A percentile compares a stretch with the other conserved stretches of the same genome.
These are phyloP conservation scores for Zygaena filipendulae DNA, from an alignment of 2,888 invertebrate species.

Conservation along the genomic window DNA sequence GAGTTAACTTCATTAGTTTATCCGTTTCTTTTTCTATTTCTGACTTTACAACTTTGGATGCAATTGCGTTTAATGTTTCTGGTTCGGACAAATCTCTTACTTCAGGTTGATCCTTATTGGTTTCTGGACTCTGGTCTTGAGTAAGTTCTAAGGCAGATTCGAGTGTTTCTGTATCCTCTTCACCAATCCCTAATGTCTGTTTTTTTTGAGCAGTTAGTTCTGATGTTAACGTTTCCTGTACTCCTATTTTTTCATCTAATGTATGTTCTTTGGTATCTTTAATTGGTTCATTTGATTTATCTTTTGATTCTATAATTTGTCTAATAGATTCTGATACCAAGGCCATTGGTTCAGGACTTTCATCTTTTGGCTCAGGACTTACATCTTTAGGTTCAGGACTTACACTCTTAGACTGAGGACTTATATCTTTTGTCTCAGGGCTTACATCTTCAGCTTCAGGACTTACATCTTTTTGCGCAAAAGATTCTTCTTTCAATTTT, in stretches of 20 bases:
- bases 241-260: constrained; percentile 1
- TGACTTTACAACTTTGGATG: constrained; percentile 10
- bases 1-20: constrained; percentile 25
- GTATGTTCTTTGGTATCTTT: too few species aligned
- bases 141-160: too few species aligned
- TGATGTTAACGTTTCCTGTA: too few species aligned
- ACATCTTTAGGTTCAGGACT: constrained; percentile 10
- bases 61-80: constrained; percentile 22
- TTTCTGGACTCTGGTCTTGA: too few species aligned
- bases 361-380: constrained; percentile 9
- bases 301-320: background rate
- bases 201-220: too few species aligned
- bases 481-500: too few species aligned
- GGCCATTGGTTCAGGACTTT: background rate
- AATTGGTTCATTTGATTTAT: background rate
- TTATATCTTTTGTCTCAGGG: constrained; percentile 13
- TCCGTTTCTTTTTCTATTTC: constrained; percentile 28
- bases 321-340: background rate
- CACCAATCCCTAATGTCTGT: too few species aligned
- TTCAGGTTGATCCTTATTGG: too few species aligned
- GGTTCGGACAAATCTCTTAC: too few species aligned
- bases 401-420: constrained; percentile 12
- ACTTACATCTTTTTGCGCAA: too few species aligned
- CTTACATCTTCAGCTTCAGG: too few species aligned
- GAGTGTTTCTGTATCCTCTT: too few species aligned